Evolutionary conservation across 2,113 vertebrate genomes (phyloP), one percentile per base, ranked within the genome.

Genomic region (Gasterosteus nipponicus): DNA sequence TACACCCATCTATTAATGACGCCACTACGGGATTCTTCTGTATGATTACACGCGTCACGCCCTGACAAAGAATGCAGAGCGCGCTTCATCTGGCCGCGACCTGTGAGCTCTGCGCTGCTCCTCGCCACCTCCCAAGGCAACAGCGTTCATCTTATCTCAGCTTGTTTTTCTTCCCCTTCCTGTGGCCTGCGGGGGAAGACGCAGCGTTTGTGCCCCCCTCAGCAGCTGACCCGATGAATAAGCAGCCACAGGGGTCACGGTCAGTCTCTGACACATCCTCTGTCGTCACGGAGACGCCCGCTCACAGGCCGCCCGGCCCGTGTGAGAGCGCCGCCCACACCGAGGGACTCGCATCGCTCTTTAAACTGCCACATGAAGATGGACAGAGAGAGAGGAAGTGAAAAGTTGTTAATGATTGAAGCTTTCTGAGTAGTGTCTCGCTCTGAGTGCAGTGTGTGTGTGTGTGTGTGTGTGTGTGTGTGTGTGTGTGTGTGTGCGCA

Each of bases 161-260:
- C 75, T 41, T 31, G 46, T 33, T 38, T 26, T 12, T 11, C 10
- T n/a, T 26, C 51, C 11, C 9, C 44, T 29, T 80, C 74, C 69
- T 53, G 65, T 11, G 38, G 80, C 9, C 53, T 61, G 66, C 7
- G 39, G 46, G 51, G 74, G 54, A 71, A 77, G 31, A 83, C 58
- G 47, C 35, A 6, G 66, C 26, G 3, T 75, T 83, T 80, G 26
- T 71, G 76, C 83, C 49, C 56, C 29, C 44, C 66, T 87, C 86
- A 87, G 84, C 82, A 83, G 84, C 84, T 84, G 84, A 88, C 73
- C 59, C 11, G 1, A 6, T 46, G 80, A 89, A 14, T 80, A 69
- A 51, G 66, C 5, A 35, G n/a, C 41, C 76, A 60, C 51, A 38
- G 74, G 58, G 42, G 70, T 60, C 56, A 29, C 53, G 11, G 79